Evolutionary conservation across 2,888 invertebrate genomes (phyloP).

Genomic region (Thelaira solivaga): DNA sequence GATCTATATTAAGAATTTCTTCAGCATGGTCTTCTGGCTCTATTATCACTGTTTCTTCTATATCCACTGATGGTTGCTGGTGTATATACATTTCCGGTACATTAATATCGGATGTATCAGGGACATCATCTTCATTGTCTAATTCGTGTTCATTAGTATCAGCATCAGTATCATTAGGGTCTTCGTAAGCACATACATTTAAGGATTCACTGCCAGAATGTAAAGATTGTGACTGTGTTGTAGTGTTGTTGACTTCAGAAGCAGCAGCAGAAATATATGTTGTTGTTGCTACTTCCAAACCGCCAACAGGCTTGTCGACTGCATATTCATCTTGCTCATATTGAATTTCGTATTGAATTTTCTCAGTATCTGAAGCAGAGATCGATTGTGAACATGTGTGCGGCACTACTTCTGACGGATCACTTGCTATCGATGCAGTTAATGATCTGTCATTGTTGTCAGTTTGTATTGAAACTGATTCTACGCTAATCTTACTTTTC

Average conservation of each 20-base stretch:
- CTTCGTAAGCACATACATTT: slow-evolving; percentile 17
- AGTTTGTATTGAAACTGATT: slow-evolving; percentile 39
- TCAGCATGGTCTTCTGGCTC: slow-evolving; percentile 5
- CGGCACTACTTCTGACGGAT: slow-evolving; percentile 20
- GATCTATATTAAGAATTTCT: background rate
- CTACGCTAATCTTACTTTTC: slow-evolving; percentile 2
- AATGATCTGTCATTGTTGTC: slow-evolving; percentile 63
- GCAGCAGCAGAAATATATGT: slow-evolving; percentile 4
- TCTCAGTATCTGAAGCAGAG: slow-evolving; percentile 45
- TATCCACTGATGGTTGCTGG: background rate
- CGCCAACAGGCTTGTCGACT: background rate
- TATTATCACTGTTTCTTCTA: too few relatives aligned
- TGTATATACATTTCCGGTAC: background rate
- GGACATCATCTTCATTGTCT: slow-evolving; percentile 44
- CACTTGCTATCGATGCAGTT: slow-evolving; percentile 56
- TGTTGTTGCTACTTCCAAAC: background rate
- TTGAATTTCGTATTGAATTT: slow-evolving; percentile 69
- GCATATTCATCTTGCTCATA: slow-evolving; percentile 58
- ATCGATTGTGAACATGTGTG: slow-evolving; percentile 1
- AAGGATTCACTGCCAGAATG: slow-evolving; percentile 12
- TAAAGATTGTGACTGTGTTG: background rate
- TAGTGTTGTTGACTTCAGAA: slow-evolving; percentile 10
- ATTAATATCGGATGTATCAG: background rate
- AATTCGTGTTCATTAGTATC: slow-evolving; percentile 54
- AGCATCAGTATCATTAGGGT: slow-evolving; percentile 55